A percentile compares a stretch with the other conserved stretches of the same genome.
These are phyloP conservation scores for Drosophila takahashii DNA, from an alignment of 1,140 invertebrate genomes.

Conservation along the genomic window DNA sequence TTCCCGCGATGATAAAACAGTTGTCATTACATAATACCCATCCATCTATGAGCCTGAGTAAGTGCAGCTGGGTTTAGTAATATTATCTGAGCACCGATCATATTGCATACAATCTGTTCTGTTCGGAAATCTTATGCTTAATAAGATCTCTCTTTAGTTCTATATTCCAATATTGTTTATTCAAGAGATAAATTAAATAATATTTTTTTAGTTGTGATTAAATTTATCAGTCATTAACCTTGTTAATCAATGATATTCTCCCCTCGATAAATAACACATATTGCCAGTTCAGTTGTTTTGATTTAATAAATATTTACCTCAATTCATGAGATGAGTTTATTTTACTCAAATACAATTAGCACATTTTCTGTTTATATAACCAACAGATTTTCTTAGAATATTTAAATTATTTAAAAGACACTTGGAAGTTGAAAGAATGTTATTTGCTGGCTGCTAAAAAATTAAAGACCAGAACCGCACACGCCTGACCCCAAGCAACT, in stretches of 20 bases:
- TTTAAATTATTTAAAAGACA: not conserved
- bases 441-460: not conserved
- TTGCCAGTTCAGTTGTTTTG: not conserved
- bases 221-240: conserved; percentile 6
- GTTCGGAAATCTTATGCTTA: not conserved
- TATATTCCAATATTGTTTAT: no score
- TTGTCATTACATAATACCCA: conserved; percentile 11
- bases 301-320: not conserved
- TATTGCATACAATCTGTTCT: not conserved
- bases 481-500: conserved; percentile 26
- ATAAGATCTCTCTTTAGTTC: not conserved
- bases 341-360: not conserved
- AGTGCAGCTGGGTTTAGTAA: not conserved
- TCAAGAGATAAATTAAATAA: not conserved
- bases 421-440: not conserved
- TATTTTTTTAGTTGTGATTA: not conserved
- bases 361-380: not conserved
- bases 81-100: not conserved
- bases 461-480: conserved; percentile 21
- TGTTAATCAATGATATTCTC: not conserved
- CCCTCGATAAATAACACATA: not conserved
- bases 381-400: not conserved
- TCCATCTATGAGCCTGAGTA: not conserved
- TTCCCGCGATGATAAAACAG: conserved; percentile 8
- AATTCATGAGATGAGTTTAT: not conserved